Evolutionary conservation across 2,888 invertebrate species (phyloP), one percentile per base, ranked within the genome.

Genomic region (Caenorhabditis zanzibari): DNA sequence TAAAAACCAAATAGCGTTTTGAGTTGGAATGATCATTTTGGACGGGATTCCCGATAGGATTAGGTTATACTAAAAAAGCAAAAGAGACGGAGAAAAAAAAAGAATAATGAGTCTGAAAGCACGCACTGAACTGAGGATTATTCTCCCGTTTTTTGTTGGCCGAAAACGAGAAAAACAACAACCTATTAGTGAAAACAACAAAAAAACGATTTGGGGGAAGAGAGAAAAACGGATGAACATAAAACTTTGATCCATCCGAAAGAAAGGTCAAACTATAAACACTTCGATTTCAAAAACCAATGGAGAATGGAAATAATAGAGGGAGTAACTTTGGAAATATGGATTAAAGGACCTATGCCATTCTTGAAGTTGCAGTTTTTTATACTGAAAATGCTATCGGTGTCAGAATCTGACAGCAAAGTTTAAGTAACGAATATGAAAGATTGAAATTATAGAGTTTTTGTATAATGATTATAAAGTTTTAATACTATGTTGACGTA

Each of bases 161-260:
- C 72, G 52, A 68, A 75, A 74, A 47, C 41, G 54, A 28, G 56
- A 12, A 38, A 38, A 56, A 58, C 66, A 75, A 75, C 75, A 75
- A 59, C 44, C 41, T 63, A 16, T 52, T 54, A 35, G 58, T n/a
- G 28, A 38, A 19, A 52, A 52, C 32, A 32, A n/a, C n/a, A n/a
- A n/a, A 35, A 52, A 41, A 66, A 61, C 22, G 24, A 61, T 61
- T 61, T 24, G 24, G 24, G 61, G 6, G 19, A 38, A 38, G 19
- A 14, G 5, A 47, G 10, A n/a, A 47, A 19, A 47, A 47, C 10
- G 47, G 54, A 24, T 54, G 22, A 10, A 52, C 19, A 52, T 9
- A 22, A 10, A 68, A 68, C 49, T 68, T 32, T 68, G 54, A 68
- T 24, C 19, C 12, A n/a, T 66, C 14, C 9, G 10, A 26, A 63